phyloP scores from a whole-genome alignment of 35 echinoderm and acorn worm species.

The Apostichopus japonicus region DNA sequence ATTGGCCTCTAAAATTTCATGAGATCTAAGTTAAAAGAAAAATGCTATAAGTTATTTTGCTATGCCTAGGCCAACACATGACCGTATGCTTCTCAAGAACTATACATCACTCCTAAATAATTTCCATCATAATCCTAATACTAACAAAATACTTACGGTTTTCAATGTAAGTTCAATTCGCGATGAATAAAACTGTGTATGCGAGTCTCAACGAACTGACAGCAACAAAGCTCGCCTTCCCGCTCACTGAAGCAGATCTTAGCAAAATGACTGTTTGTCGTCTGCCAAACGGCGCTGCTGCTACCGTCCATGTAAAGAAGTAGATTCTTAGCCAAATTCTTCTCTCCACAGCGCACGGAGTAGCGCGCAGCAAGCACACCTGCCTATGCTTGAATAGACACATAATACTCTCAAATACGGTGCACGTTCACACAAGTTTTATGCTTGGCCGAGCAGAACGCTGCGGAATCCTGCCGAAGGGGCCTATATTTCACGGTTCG shows the following conservation, averaged over 20 bases:
- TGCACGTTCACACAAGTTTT: slow-evolving; percentile 57
- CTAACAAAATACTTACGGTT: slow-evolving; percentile 7
- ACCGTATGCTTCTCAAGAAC: too few species aligned
- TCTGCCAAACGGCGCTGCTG: slow-evolving; percentile 34
- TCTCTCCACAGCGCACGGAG: slow-evolving; percentile 37
- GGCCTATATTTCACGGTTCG: slow-evolving; percentile 62
- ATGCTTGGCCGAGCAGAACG: slow-evolving; percentile 59
- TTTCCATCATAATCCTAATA: neutral
- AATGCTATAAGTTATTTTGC: too few species aligned
- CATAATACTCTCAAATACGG: slow-evolving; percentile 57
- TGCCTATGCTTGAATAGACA: slow-evolving; percentile 52
- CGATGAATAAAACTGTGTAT: neutral
- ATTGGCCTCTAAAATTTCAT: neutral
- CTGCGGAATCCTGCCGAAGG: slow-evolving; percentile 54
- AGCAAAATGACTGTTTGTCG: slow-evolving; percentile 47
- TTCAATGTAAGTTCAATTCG: neutral
- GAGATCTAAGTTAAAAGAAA: neutral
- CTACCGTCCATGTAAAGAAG: slow-evolving; percentile 12
- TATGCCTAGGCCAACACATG: too few species aligned
- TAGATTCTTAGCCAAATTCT: slow-evolving; percentile 20
- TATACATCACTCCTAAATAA: too few species aligned
- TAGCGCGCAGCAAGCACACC: slow-evolving; percentile 51
- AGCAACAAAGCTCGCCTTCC: slow-evolving; percentile 32
- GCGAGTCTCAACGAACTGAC: neutral
- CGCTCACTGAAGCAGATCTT: slow-evolving; percentile 53